These are phyloP conservation scores for Meda fulgida DNA, from an alignment of 2,797 vertebrate genomes.

Conservation along the genomic window DNA sequence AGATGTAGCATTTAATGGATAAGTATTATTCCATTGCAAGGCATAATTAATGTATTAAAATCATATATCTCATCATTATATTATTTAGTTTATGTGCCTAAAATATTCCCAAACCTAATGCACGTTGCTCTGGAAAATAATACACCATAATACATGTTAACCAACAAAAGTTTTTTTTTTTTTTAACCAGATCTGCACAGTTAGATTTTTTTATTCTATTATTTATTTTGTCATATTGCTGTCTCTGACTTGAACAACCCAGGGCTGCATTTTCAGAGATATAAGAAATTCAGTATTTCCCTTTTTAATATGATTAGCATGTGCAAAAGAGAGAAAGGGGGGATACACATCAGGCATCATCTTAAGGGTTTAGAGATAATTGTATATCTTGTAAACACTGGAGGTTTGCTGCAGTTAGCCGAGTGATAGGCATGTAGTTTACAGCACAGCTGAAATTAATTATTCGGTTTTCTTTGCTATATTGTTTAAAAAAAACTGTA, in stretches of 20 bases:
- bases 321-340: neutral
- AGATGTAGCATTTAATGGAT: neutral
- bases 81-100: neutral
- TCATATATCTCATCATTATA: neutral
- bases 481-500: neutral
- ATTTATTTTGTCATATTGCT: neutral
- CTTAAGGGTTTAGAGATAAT: neutral
- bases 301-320: neutral
- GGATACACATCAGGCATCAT: neutral
- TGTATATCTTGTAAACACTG: slow-evolving; percentile 33
- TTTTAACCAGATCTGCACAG: neutral
- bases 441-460: slow-evolving; percentile 16
- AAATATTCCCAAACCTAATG: neutral
- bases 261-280: neutral
- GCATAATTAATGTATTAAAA: neutral
- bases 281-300: neutral
- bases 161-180: neutral
- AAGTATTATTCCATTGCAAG: neutral
- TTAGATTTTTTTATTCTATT: neutral
- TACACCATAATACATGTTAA: neutral
- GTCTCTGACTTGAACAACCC: neutral
- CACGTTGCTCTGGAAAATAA: neutral
- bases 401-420: neutral
- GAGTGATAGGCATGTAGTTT: neutral
- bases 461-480: slow-evolving; percentile 11